These are phyloP conservation scores for Ciconia stormi DNA, from an alignment of 2,113 vertebrate species.

Conservation along the genomic window DNA sequence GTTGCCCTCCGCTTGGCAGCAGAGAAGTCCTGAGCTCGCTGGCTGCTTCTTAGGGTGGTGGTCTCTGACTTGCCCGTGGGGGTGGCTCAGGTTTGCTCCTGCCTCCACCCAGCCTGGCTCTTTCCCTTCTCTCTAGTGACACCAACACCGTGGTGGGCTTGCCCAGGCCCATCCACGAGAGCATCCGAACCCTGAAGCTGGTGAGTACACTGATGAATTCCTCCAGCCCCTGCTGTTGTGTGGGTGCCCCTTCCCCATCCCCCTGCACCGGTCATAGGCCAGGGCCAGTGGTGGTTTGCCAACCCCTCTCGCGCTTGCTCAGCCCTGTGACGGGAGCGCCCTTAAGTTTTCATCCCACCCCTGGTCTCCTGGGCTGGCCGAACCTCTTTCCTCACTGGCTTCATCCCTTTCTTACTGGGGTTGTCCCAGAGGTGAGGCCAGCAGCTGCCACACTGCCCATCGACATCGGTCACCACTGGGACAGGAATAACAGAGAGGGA, in stretches of 20 bases:
- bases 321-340: not conserved
- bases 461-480: accelerated
- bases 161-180: constrained; percentile 96
- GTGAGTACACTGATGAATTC: constrained; percentile 63
- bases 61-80: not conserved
- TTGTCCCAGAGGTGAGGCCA: not conserved
- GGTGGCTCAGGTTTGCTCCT: not conserved
- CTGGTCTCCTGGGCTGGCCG: not conserved
- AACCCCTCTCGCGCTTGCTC: not conserved
- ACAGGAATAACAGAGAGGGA: not conserved
- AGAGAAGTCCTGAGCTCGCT: not conserved
- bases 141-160: constrained; percentile 95
- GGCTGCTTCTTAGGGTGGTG: not conserved
- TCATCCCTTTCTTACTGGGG: not conserved
- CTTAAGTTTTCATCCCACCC: not conserved
- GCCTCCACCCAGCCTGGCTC: not conserved
- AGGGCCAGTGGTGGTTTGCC: not conserved
- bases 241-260: not conserved
- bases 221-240: not conserved
- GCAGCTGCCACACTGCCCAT: not conserved
- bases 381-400: not conserved
- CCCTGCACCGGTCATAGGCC: not conserved
- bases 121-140: constrained; percentile 78
- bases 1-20: accelerated
- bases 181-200: constrained; percentile 95